These are phyloP conservation scores for Cryptops parisi DNA, from an alignment of 2,888 invertebrate genomes.

Conservation along the genomic window DNA sequence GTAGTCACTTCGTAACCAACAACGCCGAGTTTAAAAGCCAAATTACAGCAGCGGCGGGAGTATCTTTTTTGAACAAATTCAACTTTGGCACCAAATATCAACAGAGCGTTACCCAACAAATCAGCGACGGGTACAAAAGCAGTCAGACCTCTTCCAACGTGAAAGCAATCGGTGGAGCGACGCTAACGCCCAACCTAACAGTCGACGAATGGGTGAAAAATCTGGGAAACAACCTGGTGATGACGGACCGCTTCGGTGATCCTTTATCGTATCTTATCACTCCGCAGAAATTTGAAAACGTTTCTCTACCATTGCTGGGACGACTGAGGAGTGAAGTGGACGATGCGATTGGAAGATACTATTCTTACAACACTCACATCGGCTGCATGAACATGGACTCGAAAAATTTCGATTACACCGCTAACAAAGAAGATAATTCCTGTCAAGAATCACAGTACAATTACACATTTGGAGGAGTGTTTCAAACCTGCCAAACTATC, in stretches of 20 bases:
- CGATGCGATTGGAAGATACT: background rate
- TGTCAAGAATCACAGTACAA: background rate
- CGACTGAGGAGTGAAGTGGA: background rate
- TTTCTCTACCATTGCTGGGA: background rate
- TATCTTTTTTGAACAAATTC: background rate
- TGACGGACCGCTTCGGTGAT: background rate
- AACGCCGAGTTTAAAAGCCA: background rate
- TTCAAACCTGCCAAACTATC: background rate
- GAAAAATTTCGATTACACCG: slow-evolving; percentile 4
- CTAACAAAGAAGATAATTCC: background rate
- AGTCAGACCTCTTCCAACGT: background rate
- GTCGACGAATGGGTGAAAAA: background rate
- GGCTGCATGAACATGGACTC: slow-evolving; percentile 6
- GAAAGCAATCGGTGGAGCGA: background rate
- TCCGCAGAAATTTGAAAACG: background rate
- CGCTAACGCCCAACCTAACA: background rate
- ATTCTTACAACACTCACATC: slow-evolving; percentile 3
- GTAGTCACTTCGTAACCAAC: background rate
- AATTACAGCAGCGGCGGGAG: slow-evolving; percentile 4
- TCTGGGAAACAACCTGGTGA: slow-evolving; percentile 1
- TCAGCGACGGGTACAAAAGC: background rate
- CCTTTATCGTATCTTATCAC: background rate
- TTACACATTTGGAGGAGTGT: slow-evolving; percentile 2
- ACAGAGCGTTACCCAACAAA: background rate
- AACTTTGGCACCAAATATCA: background rate